Evolutionary conservation across 2,113 vertebrate genomes (phyloP).

Genomic region (Pao palembangensis): DNA sequence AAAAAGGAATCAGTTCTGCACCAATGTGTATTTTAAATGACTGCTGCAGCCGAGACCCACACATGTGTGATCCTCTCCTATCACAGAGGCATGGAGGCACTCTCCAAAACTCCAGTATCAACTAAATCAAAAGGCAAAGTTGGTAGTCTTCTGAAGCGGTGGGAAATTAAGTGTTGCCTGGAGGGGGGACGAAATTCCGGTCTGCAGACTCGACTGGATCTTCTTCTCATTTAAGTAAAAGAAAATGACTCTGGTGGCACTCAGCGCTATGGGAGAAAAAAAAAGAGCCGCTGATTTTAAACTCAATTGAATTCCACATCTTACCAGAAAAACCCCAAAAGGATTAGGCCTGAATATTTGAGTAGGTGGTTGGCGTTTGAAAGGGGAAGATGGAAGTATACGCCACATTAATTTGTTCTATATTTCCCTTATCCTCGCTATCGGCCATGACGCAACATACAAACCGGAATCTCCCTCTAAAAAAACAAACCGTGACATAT

Average conservation of each 20-base stretch:
- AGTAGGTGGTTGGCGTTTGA: slow-evolving; percentile 13
- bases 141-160: slow-evolving; percentile 40
- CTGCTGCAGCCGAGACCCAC: neutral
- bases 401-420: too few species aligned
- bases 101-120: slow-evolving; percentile 24
- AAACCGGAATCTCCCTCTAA: slow-evolving; percentile 1
- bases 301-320: slow-evolving; percentile 55
- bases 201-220: slow-evolving; percentile 35
- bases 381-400: too few species aligned
- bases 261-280: slow-evolving; percentile 33
- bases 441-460: neutral
- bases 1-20: slow-evolving; percentile 6
- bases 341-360: slow-evolving; percentile 51
- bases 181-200: slow-evolving; percentile 30
- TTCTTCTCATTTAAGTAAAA: slow-evolving; percentile 61
- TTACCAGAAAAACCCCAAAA: slow-evolving; percentile 30
- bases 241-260: slow-evolving; percentile 54
- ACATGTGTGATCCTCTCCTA: slow-evolving; percentile 1
- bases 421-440: too few species aligned
- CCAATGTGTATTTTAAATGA: slow-evolving; percentile 4
- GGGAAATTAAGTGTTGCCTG: slow-evolving; percentile 41
- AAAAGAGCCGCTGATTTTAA: slow-evolving; percentile 44
- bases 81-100: slow-evolving; percentile 12
- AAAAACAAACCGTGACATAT: slow-evolving; percentile 36
- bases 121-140: slow-evolving; percentile 26